Conservation (phyloP, 1,140 invertebrate genomes). For the Anthonomus grandis region DNA sequence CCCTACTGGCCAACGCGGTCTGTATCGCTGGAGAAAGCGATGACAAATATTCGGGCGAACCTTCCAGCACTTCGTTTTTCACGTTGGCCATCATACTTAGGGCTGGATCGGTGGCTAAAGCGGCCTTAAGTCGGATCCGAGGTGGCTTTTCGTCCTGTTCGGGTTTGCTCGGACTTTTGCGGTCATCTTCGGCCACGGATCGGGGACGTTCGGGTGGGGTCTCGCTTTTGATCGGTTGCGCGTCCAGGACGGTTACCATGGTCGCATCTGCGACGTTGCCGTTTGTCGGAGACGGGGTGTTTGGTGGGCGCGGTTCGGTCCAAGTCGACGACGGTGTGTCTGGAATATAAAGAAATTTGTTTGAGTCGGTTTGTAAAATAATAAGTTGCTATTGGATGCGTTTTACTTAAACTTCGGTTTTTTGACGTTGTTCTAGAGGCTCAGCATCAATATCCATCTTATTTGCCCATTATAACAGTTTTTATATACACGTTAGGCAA, state of each 20-base stretch:
- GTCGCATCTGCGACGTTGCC: constrained; percentile 10
- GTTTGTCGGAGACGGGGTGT: neutral
- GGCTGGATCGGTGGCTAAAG: constrained; percentile 77
- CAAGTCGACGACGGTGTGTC: constrained; percentile 61
- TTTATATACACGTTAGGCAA: too few species aligned
- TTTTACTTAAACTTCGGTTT: too few species aligned
- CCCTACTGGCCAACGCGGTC: constrained; percentile 53
- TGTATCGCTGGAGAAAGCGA: constrained; percentile 51
- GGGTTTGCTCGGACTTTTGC: constrained; percentile 28
- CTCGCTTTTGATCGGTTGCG: constrained; percentile 44
- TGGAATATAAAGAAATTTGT: too few species aligned
- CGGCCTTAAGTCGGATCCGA: constrained; percentile 70
- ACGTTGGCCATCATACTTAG: constrained; percentile 49
- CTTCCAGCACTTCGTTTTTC: constrained; percentile 45
- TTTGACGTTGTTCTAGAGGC: too few species aligned
- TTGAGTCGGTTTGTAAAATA: too few species aligned
- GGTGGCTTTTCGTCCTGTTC: constrained; percentile 56
- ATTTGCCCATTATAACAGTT: too few species aligned
- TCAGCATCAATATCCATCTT: too few species aligned
- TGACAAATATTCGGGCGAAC: constrained; percentile 48
- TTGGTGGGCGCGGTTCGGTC: constrained; percentile 52
- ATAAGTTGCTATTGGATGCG: too few species aligned
- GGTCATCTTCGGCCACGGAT: constrained; percentile 39
- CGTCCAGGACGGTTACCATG: constrained; percentile 26
- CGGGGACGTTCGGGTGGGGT: constrained; percentile 34